Base-by-base conservation (phyloP, 1,140 invertebrate genomes). In the Diabrotica virgifera region DNA sequence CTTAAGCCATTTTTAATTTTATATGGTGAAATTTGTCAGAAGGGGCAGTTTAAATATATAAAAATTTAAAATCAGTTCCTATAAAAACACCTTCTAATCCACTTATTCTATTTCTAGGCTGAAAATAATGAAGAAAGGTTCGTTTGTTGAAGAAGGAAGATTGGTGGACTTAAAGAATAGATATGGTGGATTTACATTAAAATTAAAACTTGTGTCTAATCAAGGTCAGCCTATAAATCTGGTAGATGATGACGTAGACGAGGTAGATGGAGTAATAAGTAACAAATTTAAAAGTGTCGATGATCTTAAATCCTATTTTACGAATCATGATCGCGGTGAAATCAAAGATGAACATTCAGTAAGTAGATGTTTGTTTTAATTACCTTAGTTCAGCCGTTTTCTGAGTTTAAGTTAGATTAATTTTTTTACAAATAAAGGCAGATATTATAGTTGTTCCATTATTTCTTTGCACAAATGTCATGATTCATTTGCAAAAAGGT, bases 61-160 rank as follows among this genome's bases (percentile, higher is more conserved):
- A n/a, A n/a, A n/a, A n/a, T 4, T 2, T 24, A 24, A 24, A 24
- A 24, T 24, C 1, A 24, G 24, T 24, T 24, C 24, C n/a, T n/a
- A n/a, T n/a, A n/a, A 24, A 24, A 4, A 24, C 24, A 24, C 24
- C 4, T 24, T 24, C 24, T 24, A 24, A 24, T 24, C 1, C 24
- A 24, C 24, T 1, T 24, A 24, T 24, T 24, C 24, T 55, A 14
- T n/a, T 36, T 61, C 10, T 24, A 76, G 91, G 57, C 78, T 95
- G 52, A 92, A 87, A 5, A 95, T 96, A 52, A 92, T 96, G 91
- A 87, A 89, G 0, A 83, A 84, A 62, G 94, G 94, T 0, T 79
- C 85, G 66, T 82, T 95, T 58, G 80, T 80, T 64, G 82, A 79
- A 61, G 69, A 82, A 0, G 82, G 81, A 12, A 79, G 77, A 59